Base-by-base conservation (phyloP, 2,113 vertebrate species). In the Speoplatyrhinus poulsoni region DNA sequence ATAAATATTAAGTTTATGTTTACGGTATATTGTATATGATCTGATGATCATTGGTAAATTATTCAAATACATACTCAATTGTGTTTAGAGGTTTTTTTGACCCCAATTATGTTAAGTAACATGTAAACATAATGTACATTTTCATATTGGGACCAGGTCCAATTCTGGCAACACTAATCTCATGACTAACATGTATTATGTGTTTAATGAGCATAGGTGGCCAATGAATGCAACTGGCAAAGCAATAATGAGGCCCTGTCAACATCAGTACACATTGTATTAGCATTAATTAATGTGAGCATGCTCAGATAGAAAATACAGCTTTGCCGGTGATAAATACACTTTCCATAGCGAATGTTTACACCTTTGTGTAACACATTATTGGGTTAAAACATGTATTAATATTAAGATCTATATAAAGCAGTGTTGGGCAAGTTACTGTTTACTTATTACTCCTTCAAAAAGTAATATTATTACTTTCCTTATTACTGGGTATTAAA, bases 171-270 rank as follows among this genome's bases (percentile, higher is more conserved):
- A 73, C 79, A 62, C 74, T 79, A 52, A 62, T 66, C 72, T 86
- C 76, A 85, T 88, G 85, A 82, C 62, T 70, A 87, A 65, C 79
- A 88, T 26, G 68, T 76, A 78, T 80, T 59, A 64, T 74, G 72
- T 60, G 32, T 74, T 62, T 85, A 82, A 85, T 76, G 70, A 84
- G 78, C 69, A 52, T 9, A 69, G 26, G 68, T 79, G 62, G 70
- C 70, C 33, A 61, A 56, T 69, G 63, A 79, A 68, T 62, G 65
- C 48, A 83, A 75, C 26, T 70, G 80, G 68, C 60, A 72, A 52
- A 73, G 72, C 58, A 65, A 73, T 70, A 70, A 68, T n/a, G 33
- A 74, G 53, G 65, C 65, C 49, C 60, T 55, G 69, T 69, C 52
- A 76, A 73, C 70, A 55, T 59, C 49, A 12, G 62, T 69, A 73